Evolutionary conservation across 2,797 vertebrate genomes (phyloP), one percentile per base, ranked within the genome.

Genomic region (Helicolenus hilgendorfi): DNA sequence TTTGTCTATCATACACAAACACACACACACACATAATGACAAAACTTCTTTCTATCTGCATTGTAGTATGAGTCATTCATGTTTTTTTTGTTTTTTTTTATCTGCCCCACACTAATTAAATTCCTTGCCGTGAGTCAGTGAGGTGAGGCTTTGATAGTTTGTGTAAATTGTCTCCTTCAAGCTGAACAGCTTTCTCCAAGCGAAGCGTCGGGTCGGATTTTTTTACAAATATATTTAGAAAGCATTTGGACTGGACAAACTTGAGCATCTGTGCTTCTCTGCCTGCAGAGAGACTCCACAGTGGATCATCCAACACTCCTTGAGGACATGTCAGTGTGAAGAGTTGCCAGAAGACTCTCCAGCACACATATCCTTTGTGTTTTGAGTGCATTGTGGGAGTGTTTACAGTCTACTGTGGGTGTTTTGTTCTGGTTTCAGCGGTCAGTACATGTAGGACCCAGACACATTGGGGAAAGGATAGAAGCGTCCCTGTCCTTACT

Each of bases 301-400:
- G 84, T 74, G 45, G 73, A 53, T 92, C 93, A 89, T 94, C 84
- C 89, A 94, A 94, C 94, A 94, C 88, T 88, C 79, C 81, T 91
- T 83, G 90, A 84, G 85, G 94, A 89, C 85, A 81, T 86, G 90
- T 92, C 82, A 84, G 83, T 70, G 84, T 91, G 89, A 89, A 89
- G 81, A 83, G 78, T 88, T 91, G 92, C 94, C 91, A 92, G 82
- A 87, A 83, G 79, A 87, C 84, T 71, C 69, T 74, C 53, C 35
- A 83, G 31, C 73, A 81, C 72, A 76, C 74, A 65, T n/a, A 14
- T 75, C 49, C 76, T 72, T 80, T 86, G 79, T 91, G 74, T 81
- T 86, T 45, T 69, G 62, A 86, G 80, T 77, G 79, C 35, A 75
- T 77, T 90, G 80, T 90, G 81, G 69, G 58, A 70, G 76, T 81